Base-by-base conservation (phyloP, 2,888 invertebrate species). In the Imbricaverruca yamaguchii region DNA sequence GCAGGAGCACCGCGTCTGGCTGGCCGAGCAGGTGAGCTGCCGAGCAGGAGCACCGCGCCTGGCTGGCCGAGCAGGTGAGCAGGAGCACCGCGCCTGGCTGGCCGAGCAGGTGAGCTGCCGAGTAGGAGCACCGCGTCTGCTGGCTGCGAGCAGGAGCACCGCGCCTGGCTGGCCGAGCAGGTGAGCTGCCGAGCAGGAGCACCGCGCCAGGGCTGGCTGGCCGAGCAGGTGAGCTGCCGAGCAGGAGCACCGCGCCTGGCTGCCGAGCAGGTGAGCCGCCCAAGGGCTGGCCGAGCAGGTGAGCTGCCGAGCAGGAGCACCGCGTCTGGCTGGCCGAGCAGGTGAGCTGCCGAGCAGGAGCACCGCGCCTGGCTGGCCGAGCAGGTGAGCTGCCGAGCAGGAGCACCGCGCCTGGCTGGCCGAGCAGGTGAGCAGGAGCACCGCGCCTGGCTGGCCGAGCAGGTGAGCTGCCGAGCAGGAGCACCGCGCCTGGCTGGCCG, bases 51-150 rank as follows among this genome's bases (percentile, higher is more conserved):
- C n/a, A n/a, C n/a, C n/a, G n/a, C n/a, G n/a, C n/a, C n/a, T n/a
- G n/a, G n/a, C n/a, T n/a, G n/a, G 95, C 96, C 55, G 97, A 98
- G 86, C 92, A 92, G 86, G 87, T 98, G 89, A 90, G 83, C 90
- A 91, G 82, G 95, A 96, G 85, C 92, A 93, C 86, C 89, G 91
- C 81, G 88, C 89, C 82, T 92, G 92, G 87, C 86, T 91, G 84
- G 91, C 90, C 84, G 91, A 92, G 87, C 89, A 91, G 89, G 92
- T 83, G 80, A 2, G 59, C 59, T 15, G 59, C 59, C 59, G 39
- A 3, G n/a, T n/a, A n/a, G n/a, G n/a, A n/a, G n/a, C n/a, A n/a
- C n/a, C n/a, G n/a, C n/a, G n/a, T n/a, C n/a, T n/a, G n/a, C n/a
- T n/a, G n/a, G n/a, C n/a, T n/a, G n/a, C 88, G 89, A 90, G 83